These are phyloP conservation scores for Aulostomus chinensis DNA, from an alignment of 2,797 vertebrate genomes.

Conservation along the genomic window DNA sequence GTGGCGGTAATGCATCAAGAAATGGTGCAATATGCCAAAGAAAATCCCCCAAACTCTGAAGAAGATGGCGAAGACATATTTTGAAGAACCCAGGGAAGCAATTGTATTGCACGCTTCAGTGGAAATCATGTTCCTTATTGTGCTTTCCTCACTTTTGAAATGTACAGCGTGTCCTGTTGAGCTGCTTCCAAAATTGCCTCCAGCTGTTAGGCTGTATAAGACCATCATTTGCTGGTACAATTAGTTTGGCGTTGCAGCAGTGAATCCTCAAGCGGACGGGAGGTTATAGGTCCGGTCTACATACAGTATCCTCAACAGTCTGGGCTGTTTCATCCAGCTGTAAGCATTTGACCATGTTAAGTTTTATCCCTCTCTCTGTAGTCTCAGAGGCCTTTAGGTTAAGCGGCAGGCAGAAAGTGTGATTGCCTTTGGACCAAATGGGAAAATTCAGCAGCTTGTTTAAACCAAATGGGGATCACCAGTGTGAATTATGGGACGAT, in stretches of 20 bases:
- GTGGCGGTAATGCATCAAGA: too few species aligned
- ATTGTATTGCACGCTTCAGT: background rate
- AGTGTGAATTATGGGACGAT: conserved; percentile 19
- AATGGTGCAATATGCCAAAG: too few species aligned
- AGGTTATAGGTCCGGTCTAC: background rate
- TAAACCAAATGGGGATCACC: conserved; percentile 1
- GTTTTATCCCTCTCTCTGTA: conserved; percentile 6
- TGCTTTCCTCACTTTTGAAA: conserved; percentile 8
- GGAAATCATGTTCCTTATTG: background rate
- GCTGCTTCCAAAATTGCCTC: conserved; percentile 25
- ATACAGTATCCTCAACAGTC: conserved; percentile 7
- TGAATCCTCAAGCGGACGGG: conserved; percentile 5
- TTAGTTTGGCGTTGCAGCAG: conserved; percentile 9
- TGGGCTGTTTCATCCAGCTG: conserved; percentile 38
- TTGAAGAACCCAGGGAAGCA: too few species aligned
- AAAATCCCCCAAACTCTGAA: too few species aligned
- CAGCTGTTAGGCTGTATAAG: conserved; percentile 29
- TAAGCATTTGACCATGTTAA: conserved; percentile 40
- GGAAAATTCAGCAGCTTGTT: conserved; percentile 23
- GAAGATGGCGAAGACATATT: too few species aligned
- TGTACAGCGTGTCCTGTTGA: conserved; percentile 10
- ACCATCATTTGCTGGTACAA: conserved; percentile 12
- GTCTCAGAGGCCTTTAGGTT: conserved; percentile 11
- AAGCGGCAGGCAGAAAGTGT: conserved; percentile 32
- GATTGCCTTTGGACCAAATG: conserved; percentile 17